These are phyloP conservation scores for Scyliorhinus canicula DNA, from an alignment of 2,797 vertebrate genomes.

Conservation along the genomic window DNA sequence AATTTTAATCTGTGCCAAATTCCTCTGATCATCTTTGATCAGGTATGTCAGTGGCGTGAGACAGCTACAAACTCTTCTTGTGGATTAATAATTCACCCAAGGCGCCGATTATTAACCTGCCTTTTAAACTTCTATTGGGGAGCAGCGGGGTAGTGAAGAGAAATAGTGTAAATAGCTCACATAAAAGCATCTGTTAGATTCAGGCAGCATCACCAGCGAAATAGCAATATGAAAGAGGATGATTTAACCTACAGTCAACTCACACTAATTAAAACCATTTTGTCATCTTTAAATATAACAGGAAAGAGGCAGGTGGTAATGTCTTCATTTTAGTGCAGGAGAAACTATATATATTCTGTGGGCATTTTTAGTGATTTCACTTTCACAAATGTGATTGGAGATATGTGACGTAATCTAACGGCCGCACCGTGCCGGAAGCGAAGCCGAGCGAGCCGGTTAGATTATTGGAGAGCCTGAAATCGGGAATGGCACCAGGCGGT, in stretches of 20 bases:
- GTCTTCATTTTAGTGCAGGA: neutral
- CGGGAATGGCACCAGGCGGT: too few species aligned
- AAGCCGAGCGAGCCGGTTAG: too few species aligned
- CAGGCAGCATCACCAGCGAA: neutral
- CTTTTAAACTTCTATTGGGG: neutral
- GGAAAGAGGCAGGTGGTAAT: neutral
- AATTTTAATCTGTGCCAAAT: constrained; percentile 9
- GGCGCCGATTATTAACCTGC: neutral
- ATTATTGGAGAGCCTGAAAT: too few species aligned
- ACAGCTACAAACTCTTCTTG: constrained; percentile 13
- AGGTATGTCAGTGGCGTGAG: constrained; percentile 11
- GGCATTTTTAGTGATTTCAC: neutral
- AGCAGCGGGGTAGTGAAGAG: too few species aligned
- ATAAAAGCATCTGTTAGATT: neutral
- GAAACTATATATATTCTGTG: neutral
- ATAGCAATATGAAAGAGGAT: neutral
- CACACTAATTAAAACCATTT: neutral
- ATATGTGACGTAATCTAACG: too few species aligned
- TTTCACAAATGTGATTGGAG: neutral
- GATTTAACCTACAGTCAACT: neutral
- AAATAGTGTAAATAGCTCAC: constrained; percentile 2
- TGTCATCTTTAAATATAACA: neutral
- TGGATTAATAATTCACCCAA: constrained; percentile 22
- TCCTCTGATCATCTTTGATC: constrained; percentile 35
- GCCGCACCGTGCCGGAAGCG: too few species aligned